Base-by-base conservation (phyloP, 2,113 vertebrate species). In the Phodopus roborovskii region DNA sequence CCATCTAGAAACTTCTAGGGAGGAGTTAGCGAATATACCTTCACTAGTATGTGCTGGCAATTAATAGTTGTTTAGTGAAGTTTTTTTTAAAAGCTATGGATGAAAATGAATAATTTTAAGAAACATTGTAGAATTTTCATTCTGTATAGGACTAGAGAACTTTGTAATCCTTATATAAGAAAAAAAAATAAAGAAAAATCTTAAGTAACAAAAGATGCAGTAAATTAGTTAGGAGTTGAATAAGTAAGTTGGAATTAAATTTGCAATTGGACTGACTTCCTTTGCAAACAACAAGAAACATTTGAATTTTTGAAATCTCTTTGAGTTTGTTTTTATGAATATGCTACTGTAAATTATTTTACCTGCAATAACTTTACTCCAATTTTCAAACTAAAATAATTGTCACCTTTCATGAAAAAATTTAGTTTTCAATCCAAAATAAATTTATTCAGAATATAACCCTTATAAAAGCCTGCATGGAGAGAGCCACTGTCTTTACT, bases 1-100 rank as follows among this genome's bases (percentile, higher is more conserved):
- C 30, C 50, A 48, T 5, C 5, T 24, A 88, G 56, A 83, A 11
- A 92, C 42, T 12, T 75, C 7, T 83, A 75, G 89, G 88, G 15
- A 64, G 68, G 5, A 92, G 53, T 73, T 36, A 73, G 26, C 90
- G 92, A 95, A 90, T 17, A 83, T 88, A 78, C 0, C 48, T 96
- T 53, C 17, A 66, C 4, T 77, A 66, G 5, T 70, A 26, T 91
- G 45, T 64, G 8, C 33, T 88, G 16, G n/a, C 16, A 88, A 36
- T 33, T 81, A 95, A 93, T 20, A 70, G 81, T 24, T 75, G 3
- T 45, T 70, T 66, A 70, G 26, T 16, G 71, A 84, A 10, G n/a
- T n/a, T 58, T 77, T 53, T 53, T 92, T 8, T 15, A 83, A 75
- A 91, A 92, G 62, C 28, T 15, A 90, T 48, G 5, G 30, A 88